Percentiles rank a stretch among this genome's conserved stretches.
Conservation (phyloP, 2,888 invertebrate genomes). For the Synergus laeviventris region DNA sequence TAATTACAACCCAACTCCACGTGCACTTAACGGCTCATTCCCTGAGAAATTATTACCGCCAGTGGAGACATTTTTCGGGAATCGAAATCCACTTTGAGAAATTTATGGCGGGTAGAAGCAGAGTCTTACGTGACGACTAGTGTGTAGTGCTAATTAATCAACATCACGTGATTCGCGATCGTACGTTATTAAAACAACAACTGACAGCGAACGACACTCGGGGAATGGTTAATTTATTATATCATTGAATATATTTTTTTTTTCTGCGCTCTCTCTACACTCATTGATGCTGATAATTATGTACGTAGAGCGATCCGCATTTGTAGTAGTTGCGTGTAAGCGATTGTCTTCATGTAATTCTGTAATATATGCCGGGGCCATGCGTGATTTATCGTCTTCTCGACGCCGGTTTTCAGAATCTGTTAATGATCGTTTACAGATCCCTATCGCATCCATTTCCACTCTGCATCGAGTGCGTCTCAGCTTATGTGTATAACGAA, state of each 20-base stretch:
- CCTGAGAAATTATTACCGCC: neutral
- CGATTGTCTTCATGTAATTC: slow-evolving; percentile 12
- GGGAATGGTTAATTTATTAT: slow-evolving; percentile 43
- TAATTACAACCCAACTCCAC: neutral
- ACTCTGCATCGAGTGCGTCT: slow-evolving; percentile 35
- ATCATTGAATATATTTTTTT: slow-evolving; percentile 22
- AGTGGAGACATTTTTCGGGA: neutral
- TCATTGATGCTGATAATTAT: slow-evolving; percentile 23
- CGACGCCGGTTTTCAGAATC: slow-evolving; percentile 54
- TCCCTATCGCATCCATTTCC: slow-evolving; percentile 56
- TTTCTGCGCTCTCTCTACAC: slow-evolving; percentile 12
- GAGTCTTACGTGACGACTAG: neutral
- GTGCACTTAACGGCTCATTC: neutral
- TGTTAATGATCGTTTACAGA: slow-evolving; percentile 60
- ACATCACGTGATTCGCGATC: slow-evolving; percentile 34
- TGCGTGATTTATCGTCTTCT: slow-evolving; percentile 61
- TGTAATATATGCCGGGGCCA: slow-evolving; percentile 38
- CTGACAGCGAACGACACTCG: slow-evolving; percentile 40
- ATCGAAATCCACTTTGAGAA: neutral
- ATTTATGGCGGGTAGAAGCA: neutral
- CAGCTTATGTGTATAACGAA: slow-evolving; percentile 29
- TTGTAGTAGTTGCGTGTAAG: slow-evolving; percentile 6
- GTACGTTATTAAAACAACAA: slow-evolving; percentile 41
- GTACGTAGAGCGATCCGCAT: neutral
- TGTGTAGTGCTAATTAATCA: slow-evolving; percentile 29